Conservation (phyloP, 2,888 invertebrate genomes). For the Netelia inedita region DNA sequence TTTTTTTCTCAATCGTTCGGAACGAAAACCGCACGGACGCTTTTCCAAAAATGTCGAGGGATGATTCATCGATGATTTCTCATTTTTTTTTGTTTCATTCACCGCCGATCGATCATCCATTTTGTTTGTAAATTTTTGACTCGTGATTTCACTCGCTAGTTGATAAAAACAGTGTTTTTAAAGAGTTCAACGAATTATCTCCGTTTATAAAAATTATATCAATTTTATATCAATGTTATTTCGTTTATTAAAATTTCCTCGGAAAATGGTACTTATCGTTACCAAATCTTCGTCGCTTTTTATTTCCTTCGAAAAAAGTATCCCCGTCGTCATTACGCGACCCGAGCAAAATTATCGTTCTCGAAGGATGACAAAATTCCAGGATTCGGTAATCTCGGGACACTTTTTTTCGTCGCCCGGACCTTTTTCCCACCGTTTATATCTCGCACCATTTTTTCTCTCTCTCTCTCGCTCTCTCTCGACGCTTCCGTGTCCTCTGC, state of each 20-base stretch:
- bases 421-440: slow-evolving; percentile 5
- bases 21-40: neutral
- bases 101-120: neutral
- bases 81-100: slow-evolving; percentile 14
- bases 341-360: slow-evolving; percentile 1
- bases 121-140: slow-evolving; percentile 7
- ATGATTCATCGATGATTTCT: slow-evolving; percentile 17
- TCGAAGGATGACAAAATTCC: neutral
- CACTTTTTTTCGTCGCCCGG: neutral
- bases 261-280: too few relatives aligned
- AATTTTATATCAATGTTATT: too few relatives aligned
- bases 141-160: neutral
- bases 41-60: neutral
- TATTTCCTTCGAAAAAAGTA: neutral
- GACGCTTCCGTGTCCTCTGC: neutral
- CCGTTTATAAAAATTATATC: neutral
- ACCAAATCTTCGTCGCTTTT: too few relatives aligned
- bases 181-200: neutral
- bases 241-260: too few relatives aligned
- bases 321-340: neutral
- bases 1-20: neutral
- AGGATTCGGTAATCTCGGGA: slow-evolving; percentile 6
- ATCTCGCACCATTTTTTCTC: neutral
- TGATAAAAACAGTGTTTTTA: neutral
- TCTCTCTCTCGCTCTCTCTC: too few relatives aligned